A percentile compares a stretch with the other conserved stretches of the same genome.
Evolutionary conservation across 2,113 vertebrate species (phyloP).

Genomic region (Labrus mixtus): DNA sequence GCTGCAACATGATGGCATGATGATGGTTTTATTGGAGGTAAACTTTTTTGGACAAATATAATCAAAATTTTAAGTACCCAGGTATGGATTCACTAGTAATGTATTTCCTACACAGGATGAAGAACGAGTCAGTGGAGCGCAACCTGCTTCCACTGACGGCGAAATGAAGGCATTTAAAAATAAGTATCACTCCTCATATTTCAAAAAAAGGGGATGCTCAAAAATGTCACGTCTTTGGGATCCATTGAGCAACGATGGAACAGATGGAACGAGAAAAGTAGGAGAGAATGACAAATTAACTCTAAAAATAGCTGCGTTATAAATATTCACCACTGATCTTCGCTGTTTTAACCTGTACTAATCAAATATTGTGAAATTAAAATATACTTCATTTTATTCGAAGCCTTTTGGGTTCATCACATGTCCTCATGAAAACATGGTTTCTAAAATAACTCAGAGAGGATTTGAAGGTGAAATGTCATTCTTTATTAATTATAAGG

Average conservation of each 20-base stretch:
- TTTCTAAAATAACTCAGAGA: neutral
- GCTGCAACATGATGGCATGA: neutral
- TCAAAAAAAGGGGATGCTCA: neutral
- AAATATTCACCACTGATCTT: too few species aligned
- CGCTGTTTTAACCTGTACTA: too few species aligned
- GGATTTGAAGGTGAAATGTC: neutral
- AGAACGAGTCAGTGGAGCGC: neutral
- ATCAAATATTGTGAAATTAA: too few species aligned
- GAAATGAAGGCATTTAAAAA: too few species aligned
- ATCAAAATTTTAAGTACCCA: neutral
- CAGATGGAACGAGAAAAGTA: neutral
- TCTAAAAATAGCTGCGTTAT: too few species aligned
- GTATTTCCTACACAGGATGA: neutral
- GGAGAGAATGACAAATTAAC: too few species aligned
- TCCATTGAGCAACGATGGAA: neutral
- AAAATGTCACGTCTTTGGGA: neutral
- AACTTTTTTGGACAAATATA: neutral
- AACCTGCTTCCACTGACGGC: neutral
- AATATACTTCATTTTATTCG: too few species aligned
- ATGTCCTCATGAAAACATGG: neutral
- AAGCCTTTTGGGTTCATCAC: neutral
- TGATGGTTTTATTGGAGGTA: neutral
- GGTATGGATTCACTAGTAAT: too few species aligned
- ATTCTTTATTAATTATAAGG: neutral
- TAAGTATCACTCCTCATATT: neutral